Percentiles rank a stretch among this genome's conserved stretches.
Conservation (phyloP, 2,113 vertebrate genomes). For the Steatornis caripensis region DNA sequence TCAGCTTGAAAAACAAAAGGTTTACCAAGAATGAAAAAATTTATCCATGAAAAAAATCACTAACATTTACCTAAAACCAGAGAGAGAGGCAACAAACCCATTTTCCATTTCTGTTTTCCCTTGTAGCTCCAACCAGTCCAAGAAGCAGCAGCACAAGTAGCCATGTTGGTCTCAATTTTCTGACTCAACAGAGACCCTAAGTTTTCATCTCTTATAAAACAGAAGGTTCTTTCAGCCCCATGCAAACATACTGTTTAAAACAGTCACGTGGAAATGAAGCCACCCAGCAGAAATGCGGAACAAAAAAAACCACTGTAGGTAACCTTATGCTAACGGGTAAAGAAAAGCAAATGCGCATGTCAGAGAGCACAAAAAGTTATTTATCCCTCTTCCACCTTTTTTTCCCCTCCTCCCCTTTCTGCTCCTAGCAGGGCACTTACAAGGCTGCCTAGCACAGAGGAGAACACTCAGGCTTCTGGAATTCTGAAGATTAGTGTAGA, state of each 20-base stretch:
- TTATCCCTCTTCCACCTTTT: not conserved
- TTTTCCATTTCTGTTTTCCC: not conserved
- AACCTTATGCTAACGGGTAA: not conserved
- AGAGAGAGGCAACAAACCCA: not conserved
- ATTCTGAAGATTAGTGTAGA: not conserved
- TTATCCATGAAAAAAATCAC: not conserved
- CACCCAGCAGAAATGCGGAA: constrained; percentile 10
- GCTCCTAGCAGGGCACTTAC: not conserved
- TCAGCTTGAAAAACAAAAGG: not conserved
- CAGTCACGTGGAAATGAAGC: constrained; percentile 33
- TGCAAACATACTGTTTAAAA: constrained; percentile 63
- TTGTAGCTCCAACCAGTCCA: not conserved
- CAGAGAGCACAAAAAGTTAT: constrained; percentile 5
- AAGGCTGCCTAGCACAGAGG: not conserved
- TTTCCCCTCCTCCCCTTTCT: not conserved
- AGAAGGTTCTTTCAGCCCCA: constrained; percentile 73
- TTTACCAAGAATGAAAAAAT: not conserved
- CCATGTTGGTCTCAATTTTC: constrained; percentile 27
- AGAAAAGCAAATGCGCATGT: not conserved
- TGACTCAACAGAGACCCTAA: constrained; percentile 41
- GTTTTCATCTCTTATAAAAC: constrained; percentile 46
- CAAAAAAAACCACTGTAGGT: not conserved
- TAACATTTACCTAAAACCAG: constrained; percentile 70
- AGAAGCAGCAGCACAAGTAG: constrained; percentile 15
- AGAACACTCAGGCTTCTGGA: not conserved